Percentiles rank a stretch among this genome's conserved stretches.
These are phyloP conservation scores for Erebia aethiops DNA, from an alignment of 2,888 invertebrate species.

Conservation along the genomic window DNA sequence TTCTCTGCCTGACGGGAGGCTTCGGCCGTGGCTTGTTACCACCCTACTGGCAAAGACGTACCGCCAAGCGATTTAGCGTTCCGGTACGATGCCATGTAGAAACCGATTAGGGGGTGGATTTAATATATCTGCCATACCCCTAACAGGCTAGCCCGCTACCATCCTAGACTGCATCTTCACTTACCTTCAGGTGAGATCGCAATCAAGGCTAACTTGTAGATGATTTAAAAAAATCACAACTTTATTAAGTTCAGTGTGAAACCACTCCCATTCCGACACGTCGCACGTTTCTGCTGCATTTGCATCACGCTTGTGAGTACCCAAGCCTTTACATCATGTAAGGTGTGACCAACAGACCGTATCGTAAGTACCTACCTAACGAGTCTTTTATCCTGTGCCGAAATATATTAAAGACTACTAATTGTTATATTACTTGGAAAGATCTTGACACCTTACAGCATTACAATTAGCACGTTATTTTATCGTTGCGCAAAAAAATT, in stretches of 20 bases:
- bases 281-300: not conserved
- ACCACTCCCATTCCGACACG: not conserved
- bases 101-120: too few relatives aligned
- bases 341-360: conserved; percentile 21
- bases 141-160: too few relatives aligned
- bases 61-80: too few relatives aligned
- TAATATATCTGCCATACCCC: too few relatives aligned
- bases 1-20: too few relatives aligned
- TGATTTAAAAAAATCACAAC: too few relatives aligned
- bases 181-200: too few relatives aligned
- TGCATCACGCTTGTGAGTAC: not conserved
- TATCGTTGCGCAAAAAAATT: conserved; percentile 20
- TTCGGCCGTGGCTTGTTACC: too few relatives aligned
- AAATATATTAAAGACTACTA: conserved; percentile 25
- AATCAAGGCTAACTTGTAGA: too few relatives aligned
- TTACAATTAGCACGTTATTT: conserved; percentile 25
- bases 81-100: too few relatives aligned
- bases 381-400: conserved; percentile 31
- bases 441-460: conserved; percentile 23
- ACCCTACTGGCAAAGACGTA: too few relatives aligned
- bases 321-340: not conserved
- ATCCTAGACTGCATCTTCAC: too few relatives aligned
- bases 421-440: conserved; percentile 21
- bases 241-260: not conserved
- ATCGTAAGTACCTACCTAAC: conserved; percentile 10